Conservation (phyloP, 2,797 vertebrate species). For the Siniperca scherzeri region DNA sequence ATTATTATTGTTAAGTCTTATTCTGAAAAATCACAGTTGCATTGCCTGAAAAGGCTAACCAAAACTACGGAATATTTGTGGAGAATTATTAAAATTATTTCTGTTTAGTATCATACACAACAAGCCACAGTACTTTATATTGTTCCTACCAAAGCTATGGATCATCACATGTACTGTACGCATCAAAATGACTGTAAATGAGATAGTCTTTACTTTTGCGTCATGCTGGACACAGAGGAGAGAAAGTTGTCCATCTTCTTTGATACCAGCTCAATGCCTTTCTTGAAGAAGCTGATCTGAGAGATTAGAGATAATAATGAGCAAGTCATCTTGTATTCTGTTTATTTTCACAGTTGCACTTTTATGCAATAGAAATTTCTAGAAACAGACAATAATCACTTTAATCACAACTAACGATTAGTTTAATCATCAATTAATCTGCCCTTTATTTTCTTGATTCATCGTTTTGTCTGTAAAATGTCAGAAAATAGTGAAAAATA, state of each 20-base stretch:
- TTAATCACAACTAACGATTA: neutral
- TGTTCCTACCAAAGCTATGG: neutral
- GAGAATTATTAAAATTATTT: neutral
- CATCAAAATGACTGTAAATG: neutral
- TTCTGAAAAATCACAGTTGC: neutral
- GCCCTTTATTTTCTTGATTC: neutral
- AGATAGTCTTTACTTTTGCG: constrained; percentile 87
- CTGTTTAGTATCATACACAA: neutral
- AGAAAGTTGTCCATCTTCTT: constrained; percentile 94
- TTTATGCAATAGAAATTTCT: neutral
- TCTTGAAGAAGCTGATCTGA: constrained; percentile 96
- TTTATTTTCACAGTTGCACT: neutral
- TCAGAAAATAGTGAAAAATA: neutral
- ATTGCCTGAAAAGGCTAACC: neutral
- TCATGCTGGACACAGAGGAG: constrained; percentile 91
- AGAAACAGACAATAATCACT: neutral
- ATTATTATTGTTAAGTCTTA: neutral
- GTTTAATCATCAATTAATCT: neutral
- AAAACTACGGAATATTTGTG: neutral
- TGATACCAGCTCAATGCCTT: constrained; percentile 94
- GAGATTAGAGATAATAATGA: constrained; percentile 56
- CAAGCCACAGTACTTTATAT: neutral
- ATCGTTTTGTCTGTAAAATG: neutral
- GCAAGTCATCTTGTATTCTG: neutral
- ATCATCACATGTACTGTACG: constrained; percentile 3